These are phyloP conservation scores for Embidobia sp. DNA, from an alignment of 2,888 invertebrate genomes.

Conservation along the genomic window DNA sequence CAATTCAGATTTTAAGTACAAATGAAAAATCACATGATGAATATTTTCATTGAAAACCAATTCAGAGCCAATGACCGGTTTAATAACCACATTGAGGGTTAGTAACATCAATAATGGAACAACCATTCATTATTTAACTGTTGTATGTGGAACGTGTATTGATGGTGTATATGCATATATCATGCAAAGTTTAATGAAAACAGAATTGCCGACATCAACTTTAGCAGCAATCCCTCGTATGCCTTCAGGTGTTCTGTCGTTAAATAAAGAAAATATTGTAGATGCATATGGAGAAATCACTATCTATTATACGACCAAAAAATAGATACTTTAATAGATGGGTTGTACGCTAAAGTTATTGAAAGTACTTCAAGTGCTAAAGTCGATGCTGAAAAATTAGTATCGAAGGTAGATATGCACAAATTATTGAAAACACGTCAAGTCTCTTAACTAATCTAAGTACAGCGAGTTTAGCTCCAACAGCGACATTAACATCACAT, in stretches of 20 bases:
- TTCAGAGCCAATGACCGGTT: constrained; percentile 84
- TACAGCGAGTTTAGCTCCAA: constrained; percentile 80
- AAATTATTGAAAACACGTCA: constrained; percentile 90
- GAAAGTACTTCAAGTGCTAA: constrained; percentile 86
- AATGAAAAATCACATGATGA: constrained; percentile 72
- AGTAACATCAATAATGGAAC: constrained; percentile 86
- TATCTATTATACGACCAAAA: constrained; percentile 87
- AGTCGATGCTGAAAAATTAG: constrained; percentile 85
- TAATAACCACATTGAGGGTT: constrained; percentile 84
- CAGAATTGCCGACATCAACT: constrained; percentile 78
- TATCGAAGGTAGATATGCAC: constrained; percentile 88
- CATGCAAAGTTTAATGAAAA: constrained; percentile 84
- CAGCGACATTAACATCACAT: constrained; percentile 81
- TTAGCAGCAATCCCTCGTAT: constrained; percentile 77
- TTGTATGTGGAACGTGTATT: constrained; percentile 88
- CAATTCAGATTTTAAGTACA: constrained; percentile 73
- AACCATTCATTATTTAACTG: constrained; percentile 86
- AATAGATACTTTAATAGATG: constrained; percentile 87
- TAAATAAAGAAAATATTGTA: constrained; percentile 87
- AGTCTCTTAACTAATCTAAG: constrained; percentile 83
- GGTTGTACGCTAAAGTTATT: constrained; percentile 89
- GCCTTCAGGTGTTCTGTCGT: constrained; percentile 84
- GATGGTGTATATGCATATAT: constrained; percentile 86
- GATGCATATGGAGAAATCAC: constrained; percentile 89
- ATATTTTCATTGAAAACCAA: constrained; percentile 72